Evolutionary conservation across 2,888 invertebrate genomes (phyloP).

Genomic region (Cataglyphis altisquamis): DNA sequence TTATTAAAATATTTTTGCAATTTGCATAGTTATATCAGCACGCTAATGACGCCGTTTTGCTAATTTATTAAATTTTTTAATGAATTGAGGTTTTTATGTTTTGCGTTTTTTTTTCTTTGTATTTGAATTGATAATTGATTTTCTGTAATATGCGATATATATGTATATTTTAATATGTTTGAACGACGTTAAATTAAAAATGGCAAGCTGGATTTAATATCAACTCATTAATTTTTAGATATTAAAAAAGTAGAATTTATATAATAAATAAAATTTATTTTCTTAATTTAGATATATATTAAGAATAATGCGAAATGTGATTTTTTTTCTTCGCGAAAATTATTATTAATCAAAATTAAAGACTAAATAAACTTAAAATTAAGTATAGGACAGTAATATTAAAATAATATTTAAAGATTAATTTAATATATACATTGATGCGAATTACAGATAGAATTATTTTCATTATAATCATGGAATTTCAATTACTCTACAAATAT

Average conservation of each 20-base stretch:
- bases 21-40: not conserved
- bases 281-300: not conserved
- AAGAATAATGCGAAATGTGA: no score
- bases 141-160: not conserved
- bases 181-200: not conserved
- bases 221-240: not conserved
- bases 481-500: not conserved
- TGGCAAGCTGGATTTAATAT: not conserved
- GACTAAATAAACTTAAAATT: not conserved
- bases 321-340: not conserved
- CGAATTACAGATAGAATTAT: not conserved
- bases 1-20: constrained; percentile 12
- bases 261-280: not conserved
- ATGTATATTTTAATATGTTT: not conserved
- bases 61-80: not conserved
- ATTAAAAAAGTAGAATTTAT: not conserved
- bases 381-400: not conserved
- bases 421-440: not conserved
- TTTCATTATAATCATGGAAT: not conserved
- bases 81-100: not conserved
- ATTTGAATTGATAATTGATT: not conserved
- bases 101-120: not conserved
- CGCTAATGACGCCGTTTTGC: not conserved
- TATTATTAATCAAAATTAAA: constrained; percentile 20
- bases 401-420: not conserved